phyloP scores from a whole-genome alignment of 2,797 vertebrate species.

The Pagetopsis macropterus region DNA sequence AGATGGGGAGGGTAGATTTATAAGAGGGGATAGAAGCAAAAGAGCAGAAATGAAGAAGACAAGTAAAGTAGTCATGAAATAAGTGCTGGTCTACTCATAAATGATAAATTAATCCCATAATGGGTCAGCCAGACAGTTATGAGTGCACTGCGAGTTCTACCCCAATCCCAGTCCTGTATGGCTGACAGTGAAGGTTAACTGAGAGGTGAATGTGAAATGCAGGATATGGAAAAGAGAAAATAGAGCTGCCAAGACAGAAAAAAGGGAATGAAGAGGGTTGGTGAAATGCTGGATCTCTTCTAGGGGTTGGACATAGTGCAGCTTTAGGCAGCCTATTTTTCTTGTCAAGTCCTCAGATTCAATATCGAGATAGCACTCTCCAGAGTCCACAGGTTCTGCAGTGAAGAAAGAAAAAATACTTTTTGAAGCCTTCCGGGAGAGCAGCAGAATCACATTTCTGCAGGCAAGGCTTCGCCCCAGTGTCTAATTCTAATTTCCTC shows the following conservation, averaged over 20 bases:
- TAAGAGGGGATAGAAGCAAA: conserved; percentile 19
- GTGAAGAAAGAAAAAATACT: conserved; percentile 43
- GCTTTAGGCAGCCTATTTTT: conserved; percentile 65
- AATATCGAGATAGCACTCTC: conserved; percentile 65
- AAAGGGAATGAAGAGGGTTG: conserved; percentile 43
- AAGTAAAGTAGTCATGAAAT: conserved; percentile 42
- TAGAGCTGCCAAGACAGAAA: conserved; percentile 37
- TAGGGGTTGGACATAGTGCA: conserved; percentile 56
- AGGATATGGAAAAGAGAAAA: conserved; percentile 50
- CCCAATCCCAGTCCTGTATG: conserved; percentile 46
- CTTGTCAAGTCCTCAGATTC: conserved; percentile 70
- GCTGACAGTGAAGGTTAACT: conserved; percentile 61
- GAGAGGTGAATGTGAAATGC: conserved; percentile 61
- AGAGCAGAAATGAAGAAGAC: conserved; percentile 47
- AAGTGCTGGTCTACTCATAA: conserved; percentile 37
- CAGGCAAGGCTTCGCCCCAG: conserved; percentile 33
- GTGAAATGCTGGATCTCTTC: conserved; percentile 56
- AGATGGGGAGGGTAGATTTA: conserved; percentile 28
- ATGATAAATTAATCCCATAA: conserved; percentile 63
- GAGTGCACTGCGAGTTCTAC: conserved; percentile 46
- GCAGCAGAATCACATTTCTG: conserved; percentile 54
- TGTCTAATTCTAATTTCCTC: conserved; percentile 70
- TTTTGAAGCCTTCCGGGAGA: conserved; percentile 43
- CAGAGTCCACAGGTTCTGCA: conserved; percentile 53
- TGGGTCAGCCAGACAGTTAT: conserved; percentile 50